Conservation (phyloP, 2,113 vertebrate genomes). For the Mola mola region DNA sequence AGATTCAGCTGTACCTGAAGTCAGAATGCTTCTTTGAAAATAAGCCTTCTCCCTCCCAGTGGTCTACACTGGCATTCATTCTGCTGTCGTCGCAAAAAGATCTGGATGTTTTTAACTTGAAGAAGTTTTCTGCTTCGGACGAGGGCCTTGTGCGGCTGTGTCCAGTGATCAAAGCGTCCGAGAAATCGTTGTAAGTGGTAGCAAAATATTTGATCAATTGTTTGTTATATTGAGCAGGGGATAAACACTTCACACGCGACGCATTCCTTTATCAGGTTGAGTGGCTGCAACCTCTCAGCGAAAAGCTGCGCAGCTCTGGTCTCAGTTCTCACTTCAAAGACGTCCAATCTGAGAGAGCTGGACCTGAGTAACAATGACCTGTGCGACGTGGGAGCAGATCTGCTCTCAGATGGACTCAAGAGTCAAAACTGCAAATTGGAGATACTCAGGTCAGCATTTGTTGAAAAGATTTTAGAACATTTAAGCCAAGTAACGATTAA, state of each 20-base stretch:
- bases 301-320: slow-evolving; percentile 26
- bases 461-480: too few species aligned
- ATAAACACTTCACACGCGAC: neutral
- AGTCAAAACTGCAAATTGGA: slow-evolving; percentile 38
- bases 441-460: slow-evolving; percentile 41
- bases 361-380: slow-evolving; percentile 43
- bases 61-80: slow-evolving; percentile 43
- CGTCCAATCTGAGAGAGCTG: slow-evolving; percentile 28
- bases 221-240: too few species aligned
- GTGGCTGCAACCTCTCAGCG: slow-evolving; percentile 23
- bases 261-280: slow-evolving; percentile 26
- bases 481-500: too few species aligned
- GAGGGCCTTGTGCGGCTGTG: slow-evolving; percentile 23
- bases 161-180: slow-evolving; percentile 42
- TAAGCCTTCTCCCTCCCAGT: slow-evolving; percentile 36
- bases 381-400: slow-evolving; percentile 20
- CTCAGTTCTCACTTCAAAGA: slow-evolving; percentile 12
- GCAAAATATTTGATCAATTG: neutral
- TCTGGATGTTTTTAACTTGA: slow-evolving; percentile 37
- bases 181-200: slow-evolving; percentile 33
- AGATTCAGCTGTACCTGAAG: slow-evolving; percentile 25
- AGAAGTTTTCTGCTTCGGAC: slow-evolving; percentile 36
- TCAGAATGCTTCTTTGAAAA: neutral
- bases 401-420: slow-evolving; percentile 29
- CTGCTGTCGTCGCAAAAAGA: slow-evolving; percentile 42